phyloP scores from a whole-genome alignment of 2,797 vertebrate genomes.

The Lutjanus argentimaculatus region DNA sequence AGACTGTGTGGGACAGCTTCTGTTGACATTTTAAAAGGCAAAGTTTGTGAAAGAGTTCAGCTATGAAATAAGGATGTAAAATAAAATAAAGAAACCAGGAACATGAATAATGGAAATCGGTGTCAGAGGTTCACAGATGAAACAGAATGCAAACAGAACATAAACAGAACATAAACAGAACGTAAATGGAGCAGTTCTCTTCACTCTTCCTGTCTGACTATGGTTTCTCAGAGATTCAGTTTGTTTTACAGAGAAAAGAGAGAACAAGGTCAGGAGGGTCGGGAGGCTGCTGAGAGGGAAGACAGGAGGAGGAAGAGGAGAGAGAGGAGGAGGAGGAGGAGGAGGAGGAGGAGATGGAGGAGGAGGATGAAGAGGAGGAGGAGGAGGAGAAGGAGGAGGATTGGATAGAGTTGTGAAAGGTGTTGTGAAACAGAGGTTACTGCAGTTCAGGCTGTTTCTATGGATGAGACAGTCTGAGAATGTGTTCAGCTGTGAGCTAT shows the following conservation, averaged over 20 bases:
- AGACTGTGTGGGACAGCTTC: too few relatives aligned
- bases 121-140: neutral
- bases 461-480: conserved; percentile 31
- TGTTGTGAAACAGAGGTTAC: conserved; percentile 58
- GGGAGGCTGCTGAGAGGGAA: neutral
- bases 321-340: neutral
- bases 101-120: neutral
- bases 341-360: too few relatives aligned
- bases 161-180: neutral
- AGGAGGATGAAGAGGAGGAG: neutral
- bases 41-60: neutral
- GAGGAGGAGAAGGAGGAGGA: too few relatives aligned
- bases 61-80: neutral
- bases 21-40: too few relatives aligned
- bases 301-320: neutral
- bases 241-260: conserved; percentile 6
- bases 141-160: neutral
- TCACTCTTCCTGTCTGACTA: neutral
- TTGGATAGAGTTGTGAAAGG: neutral
- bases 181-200: too few relatives aligned
- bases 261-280: neutral
- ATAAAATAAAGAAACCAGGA: too few relatives aligned
- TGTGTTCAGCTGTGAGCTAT: conserved; percentile 26
- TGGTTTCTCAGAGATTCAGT: neutral
- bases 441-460: conserved; percentile 55